phyloP scores from a whole-genome alignment of 92 coral and sea anemone species.

The Paragorgia papillata region DNA sequence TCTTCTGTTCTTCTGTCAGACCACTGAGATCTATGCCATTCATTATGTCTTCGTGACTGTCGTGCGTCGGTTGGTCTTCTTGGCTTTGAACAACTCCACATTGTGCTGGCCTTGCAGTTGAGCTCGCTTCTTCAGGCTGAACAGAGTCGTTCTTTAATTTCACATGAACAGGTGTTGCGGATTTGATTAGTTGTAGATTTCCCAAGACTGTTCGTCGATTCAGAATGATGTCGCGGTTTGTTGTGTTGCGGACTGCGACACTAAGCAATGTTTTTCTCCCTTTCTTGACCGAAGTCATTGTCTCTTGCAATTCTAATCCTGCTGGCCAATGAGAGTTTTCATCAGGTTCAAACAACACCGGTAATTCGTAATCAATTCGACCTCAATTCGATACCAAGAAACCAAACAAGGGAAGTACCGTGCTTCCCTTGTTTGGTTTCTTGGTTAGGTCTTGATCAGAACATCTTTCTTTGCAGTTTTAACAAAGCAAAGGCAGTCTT shows the following conservation, averaged over 20 bases:
- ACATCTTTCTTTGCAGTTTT: slow-evolving; percentile 7
- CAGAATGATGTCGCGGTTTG: slow-evolving; percentile 46
- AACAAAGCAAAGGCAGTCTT: slow-evolving; percentile 42
- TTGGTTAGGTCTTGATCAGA: no score
- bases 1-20: no score
- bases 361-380: background rate
- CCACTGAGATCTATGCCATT: no score
- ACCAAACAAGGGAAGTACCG: slow-evolving; percentile 9
- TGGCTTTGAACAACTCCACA: no score
- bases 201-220: slow-evolving; percentile 56
- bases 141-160: slow-evolving; percentile 28
- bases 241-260: slow-evolving; percentile 42
- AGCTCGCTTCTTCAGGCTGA: no score
- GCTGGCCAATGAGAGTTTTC: slow-evolving; percentile 34
- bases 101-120: no score
- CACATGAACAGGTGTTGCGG: slow-evolving; percentile 59
- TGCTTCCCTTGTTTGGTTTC: slow-evolving; percentile 17
- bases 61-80: no score
- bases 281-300: slow-evolving; percentile 40
- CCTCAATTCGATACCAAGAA: slow-evolving; percentile 36
- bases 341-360: slow-evolving; percentile 44
- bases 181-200: slow-evolving; percentile 48
- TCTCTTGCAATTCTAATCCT: slow-evolving; percentile 33
- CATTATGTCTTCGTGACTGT: no score
- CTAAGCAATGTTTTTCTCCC: slow-evolving; percentile 33